Conservation (phyloP, 2,888 invertebrate species). For the Oscheius myriophilus region DNA sequence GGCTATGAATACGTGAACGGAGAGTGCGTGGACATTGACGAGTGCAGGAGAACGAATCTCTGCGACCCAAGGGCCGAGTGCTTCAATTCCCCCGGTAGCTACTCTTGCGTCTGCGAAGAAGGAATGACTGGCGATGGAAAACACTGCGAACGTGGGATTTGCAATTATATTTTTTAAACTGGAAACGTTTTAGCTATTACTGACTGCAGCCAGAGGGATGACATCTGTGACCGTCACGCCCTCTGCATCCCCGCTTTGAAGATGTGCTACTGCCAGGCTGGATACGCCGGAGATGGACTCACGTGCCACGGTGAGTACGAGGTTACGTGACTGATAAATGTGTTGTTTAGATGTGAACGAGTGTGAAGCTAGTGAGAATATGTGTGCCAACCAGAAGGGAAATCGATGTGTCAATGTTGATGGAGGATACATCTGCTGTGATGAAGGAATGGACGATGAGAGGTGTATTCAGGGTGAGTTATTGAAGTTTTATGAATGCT, state of each 20-base stretch:
- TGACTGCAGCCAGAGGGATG: conserved; percentile 59
- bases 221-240: conserved; percentile 66
- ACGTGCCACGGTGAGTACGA: conserved; percentile 53
- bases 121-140: conserved; percentile 63
- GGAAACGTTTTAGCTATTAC: conserved; percentile 51
- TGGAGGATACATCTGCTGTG: conserved; percentile 70
- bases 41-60: conserved; percentile 42
- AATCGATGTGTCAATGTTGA: conserved; percentile 66
- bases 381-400: conserved; percentile 53
- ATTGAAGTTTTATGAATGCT: too few relatives aligned
- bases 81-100: conserved; percentile 59
- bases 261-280: conserved; percentile 62
- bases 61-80: conserved; percentile 59
- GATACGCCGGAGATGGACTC: conserved; percentile 66
- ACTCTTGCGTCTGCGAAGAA: conserved; percentile 62
- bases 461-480: conserved; percentile 55
- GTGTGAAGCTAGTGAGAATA: conserved; percentile 56
- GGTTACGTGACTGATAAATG: neutral
- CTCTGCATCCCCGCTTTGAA: conserved; percentile 57
- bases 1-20: conserved; percentile 52
- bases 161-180: neutral
- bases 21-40: conserved; percentile 60
- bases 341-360: conserved; percentile 66
- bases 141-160: conserved; percentile 57
- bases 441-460: conserved; percentile 67